These are phyloP conservation scores for Astatotilapia flaviijosephi DNA, from an alignment of 2,113 vertebrate genomes.

Conservation along the genomic window DNA sequence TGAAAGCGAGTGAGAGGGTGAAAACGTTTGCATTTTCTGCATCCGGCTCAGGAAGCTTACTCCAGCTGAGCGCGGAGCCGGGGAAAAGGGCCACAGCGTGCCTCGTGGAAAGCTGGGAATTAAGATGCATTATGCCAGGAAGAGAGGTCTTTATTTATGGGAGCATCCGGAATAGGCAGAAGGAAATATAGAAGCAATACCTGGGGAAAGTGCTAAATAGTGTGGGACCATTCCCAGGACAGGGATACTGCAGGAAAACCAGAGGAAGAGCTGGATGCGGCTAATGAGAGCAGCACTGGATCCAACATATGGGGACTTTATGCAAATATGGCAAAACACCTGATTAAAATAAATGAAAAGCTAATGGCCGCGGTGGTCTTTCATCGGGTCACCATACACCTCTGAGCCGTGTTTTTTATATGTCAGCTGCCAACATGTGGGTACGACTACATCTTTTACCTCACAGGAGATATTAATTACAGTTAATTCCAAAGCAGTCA, in stretches of 20 bases:
- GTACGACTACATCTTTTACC: not conserved
- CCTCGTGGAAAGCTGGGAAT: constrained; percentile 65
- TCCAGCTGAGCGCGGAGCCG: not conserved
- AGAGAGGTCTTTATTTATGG: constrained; percentile 64
- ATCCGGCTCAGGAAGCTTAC: constrained; percentile 60
- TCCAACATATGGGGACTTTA: not conserved
- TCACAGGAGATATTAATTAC: constrained; percentile 51
- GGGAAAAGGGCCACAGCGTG: constrained; percentile 24
- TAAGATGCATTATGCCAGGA: constrained; percentile 60
- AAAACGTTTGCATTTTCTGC: constrained; percentile 49
- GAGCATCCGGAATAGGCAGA: constrained; percentile 57
- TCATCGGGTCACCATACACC: not conserved
- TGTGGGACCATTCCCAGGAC: constrained; percentile 44
- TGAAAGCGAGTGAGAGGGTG: constrained; percentile 40
- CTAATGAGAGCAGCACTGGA: constrained; percentile 36
- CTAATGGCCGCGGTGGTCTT: not conserved
- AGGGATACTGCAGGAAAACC: constrained; percentile 12
- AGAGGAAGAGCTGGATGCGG: constrained; percentile 15
- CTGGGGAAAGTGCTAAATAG: constrained; percentile 55
- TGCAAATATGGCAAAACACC: constrained; percentile 21
- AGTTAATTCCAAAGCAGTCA: constrained; percentile 21
- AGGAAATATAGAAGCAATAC: constrained; percentile 59
- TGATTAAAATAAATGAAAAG: constrained; percentile 7
- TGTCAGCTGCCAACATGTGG: not conserved
- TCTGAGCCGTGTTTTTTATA: not conserved